These are phyloP conservation scores for Setophaga coronata DNA, from an alignment of 2,113 vertebrate species.

Conservation along the genomic window DNA sequence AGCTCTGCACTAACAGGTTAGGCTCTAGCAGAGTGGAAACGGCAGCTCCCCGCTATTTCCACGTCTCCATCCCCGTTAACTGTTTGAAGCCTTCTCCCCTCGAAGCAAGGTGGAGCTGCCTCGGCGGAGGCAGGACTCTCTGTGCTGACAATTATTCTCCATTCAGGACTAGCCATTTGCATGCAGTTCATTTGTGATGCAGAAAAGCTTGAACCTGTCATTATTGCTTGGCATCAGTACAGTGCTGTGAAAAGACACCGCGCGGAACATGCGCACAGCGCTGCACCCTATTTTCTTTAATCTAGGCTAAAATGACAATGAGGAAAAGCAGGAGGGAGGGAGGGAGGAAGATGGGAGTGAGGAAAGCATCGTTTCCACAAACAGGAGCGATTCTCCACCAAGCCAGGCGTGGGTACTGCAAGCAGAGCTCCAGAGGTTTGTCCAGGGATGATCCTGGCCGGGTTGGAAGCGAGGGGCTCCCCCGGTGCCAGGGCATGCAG, in stretches of 20 bases:
- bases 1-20: slow-evolving; percentile 69
- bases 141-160: slow-evolving; percentile 68
- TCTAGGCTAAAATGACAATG: slow-evolving; percentile 57
- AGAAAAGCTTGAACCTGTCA: slow-evolving; percentile 78
- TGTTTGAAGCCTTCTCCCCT: slow-evolving; percentile 9
- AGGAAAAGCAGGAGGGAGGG: slow-evolving; percentile 4
- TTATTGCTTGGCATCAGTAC: slow-evolving; percentile 74
- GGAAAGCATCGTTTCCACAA: not conserved
- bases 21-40: slow-evolving; percentile 63
- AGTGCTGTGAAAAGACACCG: slow-evolving; percentile 45
- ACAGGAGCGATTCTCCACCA: not conserved
- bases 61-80: not conserved
- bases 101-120: not conserved
- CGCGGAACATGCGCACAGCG: slow-evolving; percentile 50
- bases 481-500: accelerated
- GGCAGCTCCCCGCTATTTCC: slow-evolving; percentile 51
- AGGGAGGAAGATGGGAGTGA: not conserved
- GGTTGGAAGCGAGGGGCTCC: not conserved
- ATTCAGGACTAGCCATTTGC: slow-evolving; percentile 75
- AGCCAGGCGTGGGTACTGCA: not conserved
- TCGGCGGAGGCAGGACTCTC: not conserved
- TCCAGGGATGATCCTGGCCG: accelerated
- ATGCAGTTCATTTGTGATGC: slow-evolving; percentile 76
- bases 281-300: slow-evolving; percentile 50
- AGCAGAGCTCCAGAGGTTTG: not conserved